These are phyloP conservation scores for Platerodrilus igneus DNA, from an alignment of 2,888 invertebrate species.

Conservation along the genomic window DNA sequence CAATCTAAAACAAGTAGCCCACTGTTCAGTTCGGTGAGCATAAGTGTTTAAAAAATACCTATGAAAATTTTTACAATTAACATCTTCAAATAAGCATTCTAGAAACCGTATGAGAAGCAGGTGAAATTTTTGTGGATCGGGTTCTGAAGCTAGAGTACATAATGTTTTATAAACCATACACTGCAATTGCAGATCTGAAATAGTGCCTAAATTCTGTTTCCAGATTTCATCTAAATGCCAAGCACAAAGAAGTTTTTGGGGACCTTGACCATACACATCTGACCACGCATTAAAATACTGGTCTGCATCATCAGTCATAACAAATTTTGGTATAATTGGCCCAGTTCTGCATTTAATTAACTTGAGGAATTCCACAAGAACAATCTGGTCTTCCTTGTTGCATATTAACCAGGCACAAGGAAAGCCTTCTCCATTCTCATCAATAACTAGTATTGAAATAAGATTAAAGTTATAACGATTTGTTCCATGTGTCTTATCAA, in stretches of 20 bases:
- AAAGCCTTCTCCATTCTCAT: too few relatives aligned
- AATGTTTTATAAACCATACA: constrained; percentile 20
- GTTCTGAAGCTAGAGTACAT: constrained; percentile 21
- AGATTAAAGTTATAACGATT: too few relatives aligned
- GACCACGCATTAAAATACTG: too few relatives aligned
- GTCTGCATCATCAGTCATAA: too few relatives aligned
- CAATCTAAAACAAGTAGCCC: constrained; percentile 28
- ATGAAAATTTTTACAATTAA: constrained; percentile 22
- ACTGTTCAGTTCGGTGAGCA: constrained; percentile 14
- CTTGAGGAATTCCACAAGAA: too few relatives aligned
- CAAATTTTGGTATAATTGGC: too few relatives aligned
- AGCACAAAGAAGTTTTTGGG: constrained; percentile 16
- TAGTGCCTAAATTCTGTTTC: constrained; percentile 27
- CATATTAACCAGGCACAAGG: too few relatives aligned
- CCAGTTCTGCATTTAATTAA: too few relatives aligned
- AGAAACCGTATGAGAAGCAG: constrained; percentile 15
- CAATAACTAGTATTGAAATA: too few relatives aligned
- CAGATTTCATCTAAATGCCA: constrained; percentile 33
- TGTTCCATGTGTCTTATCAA: too few relatives aligned
- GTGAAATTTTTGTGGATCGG: constrained; percentile 19
- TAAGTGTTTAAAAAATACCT: constrained; percentile 23
- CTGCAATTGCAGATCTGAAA: constrained; percentile 25
- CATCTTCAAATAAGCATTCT: constrained; percentile 15
- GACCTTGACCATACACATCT: too few relatives aligned
- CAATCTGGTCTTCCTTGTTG: too few relatives aligned